Conservation (phyloP, 2,113 vertebrate species). For the Coptodon bakossiorum region DNA sequence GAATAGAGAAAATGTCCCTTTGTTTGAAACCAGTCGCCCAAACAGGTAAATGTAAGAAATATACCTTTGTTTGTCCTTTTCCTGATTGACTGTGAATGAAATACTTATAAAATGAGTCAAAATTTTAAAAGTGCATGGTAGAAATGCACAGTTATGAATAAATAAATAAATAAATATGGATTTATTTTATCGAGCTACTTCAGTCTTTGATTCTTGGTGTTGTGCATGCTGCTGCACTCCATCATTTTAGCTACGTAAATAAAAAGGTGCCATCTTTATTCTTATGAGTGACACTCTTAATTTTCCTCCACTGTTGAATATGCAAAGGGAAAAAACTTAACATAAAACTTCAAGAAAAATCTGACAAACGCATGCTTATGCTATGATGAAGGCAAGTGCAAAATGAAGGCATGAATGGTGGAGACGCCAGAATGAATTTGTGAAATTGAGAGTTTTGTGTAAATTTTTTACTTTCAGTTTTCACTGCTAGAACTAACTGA, state of each 20-base stretch:
- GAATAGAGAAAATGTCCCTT: background rate
- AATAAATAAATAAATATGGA: background rate
- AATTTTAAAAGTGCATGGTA: background rate
- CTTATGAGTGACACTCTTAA: background rate
- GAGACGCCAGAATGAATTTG: background rate
- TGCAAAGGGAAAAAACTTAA: background rate
- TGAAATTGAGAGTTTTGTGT: background rate
- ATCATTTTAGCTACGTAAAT: background rate
- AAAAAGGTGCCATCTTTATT: background rate
- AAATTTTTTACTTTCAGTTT: background rate
- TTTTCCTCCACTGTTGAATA: background rate
- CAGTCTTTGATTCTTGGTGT: background rate
- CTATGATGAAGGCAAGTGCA: background rate
- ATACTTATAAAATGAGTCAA: background rate
- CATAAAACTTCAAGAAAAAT: background rate
- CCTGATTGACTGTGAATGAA: background rate
- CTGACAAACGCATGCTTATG: rapidly evolving
- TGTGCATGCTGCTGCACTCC: background rate
- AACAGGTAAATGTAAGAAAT: background rate
- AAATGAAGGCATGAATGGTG: background rate
- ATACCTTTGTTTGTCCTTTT: background rate
- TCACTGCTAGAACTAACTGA: background rate
- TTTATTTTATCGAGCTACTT: background rate
- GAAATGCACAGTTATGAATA: background rate
- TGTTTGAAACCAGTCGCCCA: background rate